Conservation (phyloP, 2,888 invertebrate genomes). For the Synanthedon vespiformis region DNA sequence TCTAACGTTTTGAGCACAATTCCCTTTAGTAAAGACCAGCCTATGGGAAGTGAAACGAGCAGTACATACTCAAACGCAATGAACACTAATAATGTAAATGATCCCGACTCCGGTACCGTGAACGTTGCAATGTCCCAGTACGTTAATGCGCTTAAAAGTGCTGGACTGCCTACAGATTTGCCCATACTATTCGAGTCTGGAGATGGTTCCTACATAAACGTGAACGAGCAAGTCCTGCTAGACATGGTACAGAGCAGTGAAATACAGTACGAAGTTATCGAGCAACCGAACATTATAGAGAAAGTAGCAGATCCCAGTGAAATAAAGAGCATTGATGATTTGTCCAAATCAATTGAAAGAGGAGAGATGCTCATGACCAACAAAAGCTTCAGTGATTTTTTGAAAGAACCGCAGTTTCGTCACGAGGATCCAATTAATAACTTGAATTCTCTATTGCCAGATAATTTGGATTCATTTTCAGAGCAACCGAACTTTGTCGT, state of each 20-base stretch:
- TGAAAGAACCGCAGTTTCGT: conserved; percentile 32
- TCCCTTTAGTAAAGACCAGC: conserved; percentile 36
- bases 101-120: conserved; percentile 31
- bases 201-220: conserved; percentile 73
- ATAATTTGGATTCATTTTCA: conserved; percentile 51
- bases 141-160: conserved; percentile 60
- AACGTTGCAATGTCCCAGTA: conserved; percentile 60
- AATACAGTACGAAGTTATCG: conserved; percentile 65
- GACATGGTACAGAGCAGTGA: conserved; percentile 67
- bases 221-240: conserved; percentile 73
- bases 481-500: conserved; percentile 58
- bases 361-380: conserved; percentile 51
- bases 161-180: conserved; percentile 54
- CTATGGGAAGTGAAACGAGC: conserved; percentile 38
- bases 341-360: conserved; percentile 60
- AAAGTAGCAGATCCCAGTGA: conserved; percentile 59
- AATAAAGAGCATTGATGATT: conserved; percentile 63
- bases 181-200: conserved; percentile 75
- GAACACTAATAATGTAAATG: conserved; percentile 26
- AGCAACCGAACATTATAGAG: conserved; percentile 65
- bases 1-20: conserved; percentile 41
- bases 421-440: conserved; percentile 52
- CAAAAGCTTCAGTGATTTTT: conserved; percentile 38
- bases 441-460: conserved; percentile 51
- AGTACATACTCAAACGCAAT: conserved; percentile 34